Percentiles rank a stretch among this genome's conserved stretches.
Conservation (phyloP, 2,888 invertebrate genomes). For the Eutolmus rufibarbis region DNA sequence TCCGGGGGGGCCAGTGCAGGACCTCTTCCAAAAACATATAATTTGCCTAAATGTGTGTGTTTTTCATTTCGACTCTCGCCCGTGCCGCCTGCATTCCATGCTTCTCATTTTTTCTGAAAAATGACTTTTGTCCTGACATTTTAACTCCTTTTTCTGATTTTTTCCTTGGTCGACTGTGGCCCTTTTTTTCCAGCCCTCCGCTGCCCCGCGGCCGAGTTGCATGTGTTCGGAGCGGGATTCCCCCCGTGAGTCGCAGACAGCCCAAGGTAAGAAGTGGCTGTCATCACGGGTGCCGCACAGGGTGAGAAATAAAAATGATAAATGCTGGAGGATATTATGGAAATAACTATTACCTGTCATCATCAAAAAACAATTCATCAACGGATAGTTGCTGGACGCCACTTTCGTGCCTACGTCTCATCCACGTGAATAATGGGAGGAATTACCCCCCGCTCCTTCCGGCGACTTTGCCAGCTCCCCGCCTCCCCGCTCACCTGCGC, state of each 20-base stretch:
- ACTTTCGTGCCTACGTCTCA: slow-evolving; percentile 38
- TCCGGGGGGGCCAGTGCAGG: neutral
- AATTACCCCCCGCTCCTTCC: neutral
- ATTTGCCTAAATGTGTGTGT: slow-evolving; percentile 40
- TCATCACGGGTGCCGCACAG: slow-evolving; percentile 26
- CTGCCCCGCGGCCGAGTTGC: neutral
- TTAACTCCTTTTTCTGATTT: slow-evolving; percentile 46
- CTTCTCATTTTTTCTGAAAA: slow-evolving; percentile 48
- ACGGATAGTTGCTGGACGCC: slow-evolving; percentile 26
- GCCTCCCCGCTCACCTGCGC: neutral
- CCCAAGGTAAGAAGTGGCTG: slow-evolving; percentile 9
- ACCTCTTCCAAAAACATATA: slow-evolving; percentile 34
- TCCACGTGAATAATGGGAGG: slow-evolving; percentile 24
- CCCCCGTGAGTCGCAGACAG: slow-evolving; percentile 1
- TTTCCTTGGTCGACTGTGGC: neutral
- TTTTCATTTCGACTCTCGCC: slow-evolving; percentile 26
- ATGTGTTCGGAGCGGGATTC: slow-evolving; percentile 16
- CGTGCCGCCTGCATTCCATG: slow-evolving; percentile 16
- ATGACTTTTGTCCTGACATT: slow-evolving; percentile 48
- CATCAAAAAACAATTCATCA: slow-evolving; percentile 49
- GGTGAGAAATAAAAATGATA: slow-evolving; percentile 47
- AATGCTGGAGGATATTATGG: slow-evolving; percentile 47
- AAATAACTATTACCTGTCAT: slow-evolving; percentile 49
- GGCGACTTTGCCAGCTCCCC: neutral
- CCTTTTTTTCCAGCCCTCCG: neutral